These are phyloP conservation scores for Neodiprion lecontei DNA, from an alignment of 1,140 invertebrate genomes.

Conservation along the genomic window DNA sequence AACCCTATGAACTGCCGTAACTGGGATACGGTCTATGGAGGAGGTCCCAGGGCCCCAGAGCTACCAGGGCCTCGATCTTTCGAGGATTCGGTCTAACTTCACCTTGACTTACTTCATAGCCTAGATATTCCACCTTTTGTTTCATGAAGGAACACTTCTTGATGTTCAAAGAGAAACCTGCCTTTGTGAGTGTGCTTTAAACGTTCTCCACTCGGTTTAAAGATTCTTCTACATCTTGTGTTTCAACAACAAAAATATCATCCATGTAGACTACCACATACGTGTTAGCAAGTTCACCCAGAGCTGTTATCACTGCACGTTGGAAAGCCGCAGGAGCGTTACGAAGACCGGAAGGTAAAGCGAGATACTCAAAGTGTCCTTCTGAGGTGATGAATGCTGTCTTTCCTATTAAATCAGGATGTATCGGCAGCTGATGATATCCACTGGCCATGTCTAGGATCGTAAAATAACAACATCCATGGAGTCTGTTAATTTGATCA, in stretches of 20 bases:
- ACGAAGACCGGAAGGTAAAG: slow-evolving; percentile 55
- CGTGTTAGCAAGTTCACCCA: slow-evolving; percentile 1
- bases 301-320: slow-evolving; percentile 15
- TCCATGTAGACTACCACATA: slow-evolving; percentile 23
- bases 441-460: slow-evolving; percentile 18
- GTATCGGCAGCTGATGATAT: slow-evolving; percentile 22
- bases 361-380: slow-evolving; percentile 50
- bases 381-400: slow-evolving; percentile 48
- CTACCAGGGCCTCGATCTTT: slow-evolving; percentile 29
- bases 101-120: slow-evolving; percentile 29
- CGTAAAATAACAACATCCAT: slow-evolving; percentile 33
- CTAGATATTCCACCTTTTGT: slow-evolving; percentile 26
- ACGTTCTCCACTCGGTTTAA: slow-evolving; percentile 30
- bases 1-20: slow-evolving; percentile 22
- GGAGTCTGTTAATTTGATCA: slow-evolving; percentile 51
- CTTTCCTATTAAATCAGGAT: slow-evolving; percentile 34
- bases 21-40: slow-evolving; percentile 26
- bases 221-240: slow-evolving; percentile 28
- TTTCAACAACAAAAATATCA: slow-evolving; percentile 25
- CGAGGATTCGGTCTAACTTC: slow-evolving; percentile 30
- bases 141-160: slow-evolving; percentile 20
- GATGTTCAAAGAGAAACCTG: slow-evolving; percentile 23
- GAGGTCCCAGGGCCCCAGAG: slow-evolving; percentile 13
- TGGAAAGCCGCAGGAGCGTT: slow-evolving; percentile 49
- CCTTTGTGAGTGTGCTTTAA: slow-evolving; percentile 22